Base-by-base conservation (phyloP, 2,113 vertebrate genomes). In the Falcunculus frontatus region DNA sequence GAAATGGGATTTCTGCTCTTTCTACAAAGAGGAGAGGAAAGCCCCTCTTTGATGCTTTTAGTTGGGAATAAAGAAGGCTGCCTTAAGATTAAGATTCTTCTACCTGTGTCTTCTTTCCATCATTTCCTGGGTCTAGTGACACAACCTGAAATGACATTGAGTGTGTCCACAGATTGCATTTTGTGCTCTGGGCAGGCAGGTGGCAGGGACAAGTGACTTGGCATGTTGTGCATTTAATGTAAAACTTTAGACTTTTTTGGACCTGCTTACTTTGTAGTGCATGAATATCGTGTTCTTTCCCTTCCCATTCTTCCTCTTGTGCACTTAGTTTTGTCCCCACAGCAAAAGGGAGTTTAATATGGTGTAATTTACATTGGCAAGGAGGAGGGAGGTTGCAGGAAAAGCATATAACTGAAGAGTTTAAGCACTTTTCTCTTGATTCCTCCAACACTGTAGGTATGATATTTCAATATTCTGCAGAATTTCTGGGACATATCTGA, bases 11-110 rank as follows among this genome's bases (percentile, higher is more conserved):
- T 95, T 94, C 84, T 83, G 56, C 9, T 80, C 1, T 30, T 53
- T 77, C 16, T 77, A 74, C 67, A 89, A 84, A 90, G 72, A 60
- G 6, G 15, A 68, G 18, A 90, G 88, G 88, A 96, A 95, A 95
- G 37, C 85, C 90, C 79, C 90, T 84, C 74, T 90, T 56, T 69
- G 69, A 80, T 78, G 44, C 18, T 70, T 41, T 92, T 42, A 74
- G 29, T 16, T 81, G 27, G 22, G 55, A 27, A 44, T 46, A 33
- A 79, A 78, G 60, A 94, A 25, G 27, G 42, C 63, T 87, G 50
- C 46, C 39, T 77, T 39, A 62, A 72, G 41, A 80, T 39, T 42
- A 50, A 65, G 47, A 39, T 67, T 79, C 17, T 63, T 80, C 44
- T 8, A 44, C 10, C 21, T 60, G 5, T 19, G 4, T 44, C 4